A percentile compares a stretch with the other conserved stretches of the same genome.
These are phyloP conservation scores for Muscina levida DNA, from an alignment of 2,888 invertebrate species.

Conservation along the genomic window DNA sequence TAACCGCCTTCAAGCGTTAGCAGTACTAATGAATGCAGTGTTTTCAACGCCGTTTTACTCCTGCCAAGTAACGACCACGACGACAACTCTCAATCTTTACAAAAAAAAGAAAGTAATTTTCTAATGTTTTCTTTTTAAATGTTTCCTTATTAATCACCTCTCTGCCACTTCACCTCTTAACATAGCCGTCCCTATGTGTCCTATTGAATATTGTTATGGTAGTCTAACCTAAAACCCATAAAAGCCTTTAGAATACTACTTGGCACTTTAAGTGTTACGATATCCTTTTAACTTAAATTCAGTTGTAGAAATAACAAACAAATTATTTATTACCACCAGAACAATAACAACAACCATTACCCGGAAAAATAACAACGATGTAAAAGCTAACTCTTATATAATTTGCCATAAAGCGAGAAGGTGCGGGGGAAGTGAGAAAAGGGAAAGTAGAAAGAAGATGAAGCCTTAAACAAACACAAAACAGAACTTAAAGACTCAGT, in stretches of 20 bases:
- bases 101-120: no score
- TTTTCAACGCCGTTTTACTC: no score
- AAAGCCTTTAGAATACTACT: neutral
- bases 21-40: no score
- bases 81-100: no score
- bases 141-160: no score
- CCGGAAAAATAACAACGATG: conserved; percentile 27
- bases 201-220: no score
- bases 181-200: no score
- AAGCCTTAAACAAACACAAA: conserved; percentile 21
- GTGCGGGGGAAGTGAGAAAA: neutral
- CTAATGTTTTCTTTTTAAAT: conserved; percentile 7
- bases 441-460: neutral
- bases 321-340: conserved; percentile 33
- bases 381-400: conserved; percentile 21
- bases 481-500: conserved; percentile 44
- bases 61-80: no score
- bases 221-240: neutral
- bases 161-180: no score
- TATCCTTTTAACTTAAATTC: conserved; percentile 13
- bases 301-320: conserved; percentile 26
- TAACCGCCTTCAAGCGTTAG: no score
- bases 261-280: conserved; percentile 29
- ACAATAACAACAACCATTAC: neutral
- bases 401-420: conserved; percentile 11